phyloP scores from a whole-genome alignment of 2,797 vertebrate genomes.

The Cephalopachus bancanus region DNA sequence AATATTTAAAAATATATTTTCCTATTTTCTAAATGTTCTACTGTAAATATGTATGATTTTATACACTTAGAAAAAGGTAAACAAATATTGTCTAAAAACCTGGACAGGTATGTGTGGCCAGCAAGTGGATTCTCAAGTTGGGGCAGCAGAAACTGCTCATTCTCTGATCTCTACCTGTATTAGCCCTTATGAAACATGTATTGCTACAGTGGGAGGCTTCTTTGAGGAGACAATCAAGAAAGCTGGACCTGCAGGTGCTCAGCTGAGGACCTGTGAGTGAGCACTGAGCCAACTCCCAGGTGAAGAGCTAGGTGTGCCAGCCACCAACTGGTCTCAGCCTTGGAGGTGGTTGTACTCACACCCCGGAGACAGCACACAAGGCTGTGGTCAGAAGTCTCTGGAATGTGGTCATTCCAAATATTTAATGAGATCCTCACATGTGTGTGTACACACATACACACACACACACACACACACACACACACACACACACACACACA shows the following conservation, averaged over 20 bases:
- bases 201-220: neutral
- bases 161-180: neutral
- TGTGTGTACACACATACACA: too few relatives aligned
- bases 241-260: neutral
- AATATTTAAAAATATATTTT: neutral
- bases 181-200: neutral
- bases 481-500: neutral
- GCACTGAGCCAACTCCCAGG: neutral
- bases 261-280: too few relatives aligned
- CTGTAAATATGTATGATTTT: neutral
- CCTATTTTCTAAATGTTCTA: neutral
- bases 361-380: neutral
- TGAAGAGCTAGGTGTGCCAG: neutral
- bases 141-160: neutral
- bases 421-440: neutral
- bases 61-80: neutral
- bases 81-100: neutral
- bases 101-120: neutral
- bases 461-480: neutral
- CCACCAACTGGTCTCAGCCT: too few relatives aligned
- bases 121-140: too few relatives aligned
- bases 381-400: neutral
- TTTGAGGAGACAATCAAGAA: neutral
- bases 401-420: neutral
- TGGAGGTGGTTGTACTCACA: too few relatives aligned